Percentiles rank a stretch among this genome's conserved stretches.
Conservation (phyloP, 2,888 invertebrate genomes). For the Drosophila vallismaia region DNA sequence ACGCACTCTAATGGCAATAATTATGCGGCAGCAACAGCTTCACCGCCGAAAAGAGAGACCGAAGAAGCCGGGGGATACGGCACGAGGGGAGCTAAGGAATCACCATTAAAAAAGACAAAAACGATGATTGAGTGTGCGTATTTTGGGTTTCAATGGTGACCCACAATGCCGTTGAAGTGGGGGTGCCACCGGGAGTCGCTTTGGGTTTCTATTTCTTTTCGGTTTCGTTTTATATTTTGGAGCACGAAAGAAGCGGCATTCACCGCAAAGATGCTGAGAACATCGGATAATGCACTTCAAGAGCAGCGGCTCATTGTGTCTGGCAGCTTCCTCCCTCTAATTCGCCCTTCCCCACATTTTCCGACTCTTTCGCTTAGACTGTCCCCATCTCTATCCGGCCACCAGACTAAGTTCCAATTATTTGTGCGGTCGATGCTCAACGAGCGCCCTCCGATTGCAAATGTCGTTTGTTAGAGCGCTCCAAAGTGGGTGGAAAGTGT, state of each 20-base stretch:
- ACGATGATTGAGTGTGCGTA: slow-evolving; percentile 78
- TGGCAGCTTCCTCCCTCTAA: slow-evolving; percentile 40
- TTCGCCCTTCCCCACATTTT: slow-evolving; percentile 30
- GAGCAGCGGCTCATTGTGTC: slow-evolving; percentile 77
- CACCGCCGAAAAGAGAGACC: slow-evolving; percentile 39
- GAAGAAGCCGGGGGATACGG: slow-evolving; percentile 14
- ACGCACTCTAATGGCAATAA: slow-evolving; percentile 79
- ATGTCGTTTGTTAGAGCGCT: slow-evolving; percentile 18
- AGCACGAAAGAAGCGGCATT: slow-evolving; percentile 39
- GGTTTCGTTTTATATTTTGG: background rate
- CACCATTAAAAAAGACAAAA: slow-evolving; percentile 76
- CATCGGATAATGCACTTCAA: slow-evolving; percentile 78
- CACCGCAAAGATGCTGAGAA: slow-evolving; percentile 73
- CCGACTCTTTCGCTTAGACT: slow-evolving; percentile 7
- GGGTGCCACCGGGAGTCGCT: slow-evolving; percentile 2
- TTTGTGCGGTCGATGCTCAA: slow-evolving; percentile 74
- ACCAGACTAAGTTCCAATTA: slow-evolving; percentile 75
- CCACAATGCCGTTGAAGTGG: slow-evolving; percentile 34
- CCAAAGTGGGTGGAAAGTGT: slow-evolving; percentile 1
- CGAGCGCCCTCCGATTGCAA: slow-evolving; percentile 49
- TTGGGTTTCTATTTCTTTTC: slow-evolving; percentile 1
- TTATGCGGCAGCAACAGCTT: slow-evolving; percentile 64
- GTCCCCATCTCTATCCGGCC: background rate
- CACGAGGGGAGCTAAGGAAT: slow-evolving; percentile 28
- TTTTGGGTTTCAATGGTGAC: slow-evolving; percentile 71